Evolutionary conservation across 2,113 vertebrate species (phyloP).

Genomic region (Aptenodytes forsteri): DNA sequence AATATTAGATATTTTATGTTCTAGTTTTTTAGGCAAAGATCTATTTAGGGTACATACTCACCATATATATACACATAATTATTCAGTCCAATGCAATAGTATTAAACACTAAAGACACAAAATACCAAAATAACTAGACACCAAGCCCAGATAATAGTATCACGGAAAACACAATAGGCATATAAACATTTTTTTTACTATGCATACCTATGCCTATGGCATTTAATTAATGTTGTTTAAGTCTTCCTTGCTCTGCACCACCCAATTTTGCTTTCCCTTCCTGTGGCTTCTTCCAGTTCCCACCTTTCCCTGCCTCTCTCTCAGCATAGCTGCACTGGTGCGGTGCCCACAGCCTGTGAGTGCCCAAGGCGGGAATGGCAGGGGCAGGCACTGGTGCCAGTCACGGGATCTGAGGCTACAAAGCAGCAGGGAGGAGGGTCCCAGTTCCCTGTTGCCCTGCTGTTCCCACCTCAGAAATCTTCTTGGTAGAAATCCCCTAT

Average conservation of each 20-base stretch:
- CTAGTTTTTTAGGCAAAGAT: not conserved
- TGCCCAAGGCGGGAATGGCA: rapidly evolving
- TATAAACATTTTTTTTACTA: not conserved
- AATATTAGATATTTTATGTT: not conserved
- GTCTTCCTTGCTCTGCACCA: not conserved
- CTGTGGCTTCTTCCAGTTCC: not conserved
- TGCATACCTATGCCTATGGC: not conserved
- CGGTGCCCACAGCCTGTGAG: not conserved
- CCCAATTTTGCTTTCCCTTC: not conserved
- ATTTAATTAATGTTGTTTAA: not conserved
- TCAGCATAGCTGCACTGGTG: rapidly evolving
- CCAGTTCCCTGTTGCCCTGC: not conserved
- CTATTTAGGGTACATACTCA: not conserved
- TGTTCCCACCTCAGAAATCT: not conserved
- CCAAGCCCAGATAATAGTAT: not conserved
- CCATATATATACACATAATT: rapidly evolving
- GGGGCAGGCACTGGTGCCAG: rapidly evolving
- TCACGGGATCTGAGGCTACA: not conserved
- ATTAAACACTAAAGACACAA: not conserved
- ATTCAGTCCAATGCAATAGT: not conserved
- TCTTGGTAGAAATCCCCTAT: not conserved
- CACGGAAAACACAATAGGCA: not conserved
- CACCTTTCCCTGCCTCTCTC: not conserved
- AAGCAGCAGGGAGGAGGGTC: not conserved
- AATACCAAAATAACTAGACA: not conserved